These are phyloP conservation scores for Melopsittacus undulatus DNA, from an alignment of 2,797 vertebrate genomes.

Conservation along the genomic window DNA sequence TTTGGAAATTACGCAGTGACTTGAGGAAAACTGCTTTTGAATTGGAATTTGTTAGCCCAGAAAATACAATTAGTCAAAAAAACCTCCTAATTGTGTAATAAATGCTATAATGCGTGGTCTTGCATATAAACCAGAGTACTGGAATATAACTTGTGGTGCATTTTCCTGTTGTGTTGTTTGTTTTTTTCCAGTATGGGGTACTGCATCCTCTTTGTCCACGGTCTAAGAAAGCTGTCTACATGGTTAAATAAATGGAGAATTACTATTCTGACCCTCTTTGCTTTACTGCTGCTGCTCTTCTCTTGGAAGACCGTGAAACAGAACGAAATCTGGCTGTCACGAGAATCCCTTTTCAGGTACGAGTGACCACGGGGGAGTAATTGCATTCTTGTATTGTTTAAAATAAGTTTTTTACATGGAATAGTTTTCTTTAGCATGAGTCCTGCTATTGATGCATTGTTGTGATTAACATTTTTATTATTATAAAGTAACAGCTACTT, in stretches of 20 bases:
- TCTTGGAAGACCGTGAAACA: slow-evolving; percentile 94
- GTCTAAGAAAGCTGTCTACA: slow-evolving; percentile 84
- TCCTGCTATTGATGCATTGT: neutral
- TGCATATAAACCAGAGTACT: neutral
- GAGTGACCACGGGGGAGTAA: neutral
- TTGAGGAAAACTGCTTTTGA: neutral
- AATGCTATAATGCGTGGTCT: neutral
- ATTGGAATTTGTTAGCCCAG: neutral
- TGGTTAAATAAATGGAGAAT: slow-evolving; percentile 83
- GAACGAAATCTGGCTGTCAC: slow-evolving; percentile 93
- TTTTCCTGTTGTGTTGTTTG: neutral
- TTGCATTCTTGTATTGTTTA: neutral
- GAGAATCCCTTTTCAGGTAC: slow-evolving; percentile 95
- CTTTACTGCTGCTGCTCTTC: slow-evolving; percentile 88
- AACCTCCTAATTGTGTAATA: neutral
- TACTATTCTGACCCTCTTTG: slow-evolving; percentile 79
- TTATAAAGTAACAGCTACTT: neutral
- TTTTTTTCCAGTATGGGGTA: slow-evolving; percentile 88
- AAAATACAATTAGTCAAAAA: neutral
- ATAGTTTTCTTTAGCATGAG: neutral
- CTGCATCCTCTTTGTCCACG: slow-evolving; percentile 92
- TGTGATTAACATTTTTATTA: neutral
- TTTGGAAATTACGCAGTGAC: slow-evolving; percentile 53
- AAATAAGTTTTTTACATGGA: neutral
- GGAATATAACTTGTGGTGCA: neutral